phyloP scores from a whole-genome alignment of 2,113 vertebrate species.

The Hypanus sabinus region DNA sequence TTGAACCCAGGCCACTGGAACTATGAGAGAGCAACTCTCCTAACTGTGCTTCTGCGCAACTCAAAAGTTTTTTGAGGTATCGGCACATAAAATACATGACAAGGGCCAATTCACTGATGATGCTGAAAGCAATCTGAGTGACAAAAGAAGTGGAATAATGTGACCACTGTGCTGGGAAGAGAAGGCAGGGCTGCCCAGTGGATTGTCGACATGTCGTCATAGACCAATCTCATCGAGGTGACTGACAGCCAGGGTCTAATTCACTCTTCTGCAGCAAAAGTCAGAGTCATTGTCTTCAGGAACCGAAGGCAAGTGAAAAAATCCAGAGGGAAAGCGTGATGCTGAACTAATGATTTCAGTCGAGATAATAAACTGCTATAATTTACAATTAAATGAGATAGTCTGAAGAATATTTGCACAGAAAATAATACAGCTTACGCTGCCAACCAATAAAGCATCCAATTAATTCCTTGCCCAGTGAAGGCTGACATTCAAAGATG shows the following conservation, averaged over 20 bases:
- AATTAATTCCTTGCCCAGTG: conserved; percentile 4
- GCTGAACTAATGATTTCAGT: not conserved
- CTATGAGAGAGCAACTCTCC: too few species aligned
- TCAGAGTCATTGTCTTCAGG: not conserved
- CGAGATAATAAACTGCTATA: not conserved
- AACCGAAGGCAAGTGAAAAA: not conserved
- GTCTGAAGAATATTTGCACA: not conserved
- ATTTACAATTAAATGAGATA: conserved; percentile 4
- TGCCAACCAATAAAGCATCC: not conserved
- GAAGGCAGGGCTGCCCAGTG: not conserved
- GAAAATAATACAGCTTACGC: not conserved
- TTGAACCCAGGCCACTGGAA: too few species aligned
- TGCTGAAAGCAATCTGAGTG: not conserved
- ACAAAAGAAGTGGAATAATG: not conserved
- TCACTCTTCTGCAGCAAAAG: not conserved
- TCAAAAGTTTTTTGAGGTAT: too few species aligned
- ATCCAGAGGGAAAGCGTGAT: not conserved
- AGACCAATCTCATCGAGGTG: too few species aligned
- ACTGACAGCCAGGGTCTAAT: too few species aligned
- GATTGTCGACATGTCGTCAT: too few species aligned
- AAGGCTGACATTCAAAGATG: conserved; percentile 10
- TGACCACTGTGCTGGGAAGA: not conserved
- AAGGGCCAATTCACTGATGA: not conserved
- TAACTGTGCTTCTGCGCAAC: too few species aligned
- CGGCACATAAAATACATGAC: too few species aligned